These are phyloP conservation scores for Solenopsis fugax DNA, from an alignment of 1,140 invertebrate genomes.

Conservation along the genomic window DNA sequence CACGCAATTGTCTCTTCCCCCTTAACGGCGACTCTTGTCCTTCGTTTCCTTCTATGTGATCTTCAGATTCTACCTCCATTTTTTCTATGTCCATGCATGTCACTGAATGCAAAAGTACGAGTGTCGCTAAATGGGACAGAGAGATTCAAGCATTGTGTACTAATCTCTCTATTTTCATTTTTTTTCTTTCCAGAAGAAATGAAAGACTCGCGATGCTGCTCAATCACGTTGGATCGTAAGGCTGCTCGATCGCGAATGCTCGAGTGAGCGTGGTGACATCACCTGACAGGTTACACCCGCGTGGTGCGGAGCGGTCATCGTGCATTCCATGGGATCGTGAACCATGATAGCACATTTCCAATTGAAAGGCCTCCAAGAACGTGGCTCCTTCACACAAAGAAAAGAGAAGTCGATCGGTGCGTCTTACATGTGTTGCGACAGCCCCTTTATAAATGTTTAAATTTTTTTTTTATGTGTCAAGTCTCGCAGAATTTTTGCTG, in stretches of 20 bases:
- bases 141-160: not conserved
- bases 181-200: not conserved
- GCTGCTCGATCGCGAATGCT: slow-evolving; percentile 31
- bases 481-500: not conserved
- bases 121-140: not conserved
- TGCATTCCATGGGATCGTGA: slow-evolving; percentile 43
- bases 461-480: no score
- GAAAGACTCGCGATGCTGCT: slow-evolving; percentile 21
- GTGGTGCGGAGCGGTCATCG: not conserved
- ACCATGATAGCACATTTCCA: slow-evolving; percentile 44
- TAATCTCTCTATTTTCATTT: slow-evolving; percentile 3
- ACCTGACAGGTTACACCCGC: slow-evolving; percentile 47
- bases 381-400: not conserved
- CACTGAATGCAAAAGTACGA: not conserved
- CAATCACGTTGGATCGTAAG: slow-evolving; percentile 32
- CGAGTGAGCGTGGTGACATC: slow-evolving; percentile 39
- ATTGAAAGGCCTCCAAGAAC: slow-evolving; percentile 31
- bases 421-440: slow-evolving; percentile 1
- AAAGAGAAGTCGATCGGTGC: slow-evolving; percentile 11
- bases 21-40: no score
- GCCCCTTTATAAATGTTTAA: not conserved
- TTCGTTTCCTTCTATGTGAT: not conserved
- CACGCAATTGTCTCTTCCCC: no score
- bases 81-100: not conserved
- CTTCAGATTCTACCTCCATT: no score